Base-by-base conservation (phyloP, 2,888 invertebrate genomes). In the Ellobium chinense region DNA sequence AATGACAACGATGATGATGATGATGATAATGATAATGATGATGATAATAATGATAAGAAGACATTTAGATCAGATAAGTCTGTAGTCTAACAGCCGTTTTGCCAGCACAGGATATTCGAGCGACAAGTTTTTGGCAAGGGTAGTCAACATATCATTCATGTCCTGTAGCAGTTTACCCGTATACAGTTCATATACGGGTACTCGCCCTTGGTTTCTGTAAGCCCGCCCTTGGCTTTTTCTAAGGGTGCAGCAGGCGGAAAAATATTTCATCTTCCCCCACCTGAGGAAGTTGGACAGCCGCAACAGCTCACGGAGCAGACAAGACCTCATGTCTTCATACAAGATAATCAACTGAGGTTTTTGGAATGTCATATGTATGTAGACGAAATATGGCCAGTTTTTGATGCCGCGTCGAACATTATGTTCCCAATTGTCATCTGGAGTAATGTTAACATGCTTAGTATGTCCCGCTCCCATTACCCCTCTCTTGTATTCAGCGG, bases 401-500 rank as follows among this genome's bases (percentile, higher is more conserved):
- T 7, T 12, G 18, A 46, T 46, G 9, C 18, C 18, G 46, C 18
- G 9, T 46, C 9, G 46, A 18, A 46, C 46, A 46, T 46, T 12
- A 46, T 46, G 7, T 46, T 12, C 7, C 46, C 46, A 46, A n/a
- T n/a, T n/a, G n/a, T n/a, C n/a, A n/a, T n/a, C n/a, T n/a, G n/a
- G n/a, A n/a, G n/a, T n/a, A n/a, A n/a, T n/a, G n/a, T n/a, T n/a
- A n/a, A n/a, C n/a, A n/a, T n/a, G n/a, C n/a, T n/a, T n/a, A n/a
- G n/a, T n/a, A n/a, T n/a, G n/a, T n/a, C n/a, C n/a, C n/a, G n/a
- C n/a, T n/a, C n/a, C n/a, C n/a, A n/a, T n/a, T n/a, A n/a, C n/a
- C n/a, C n/a, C n/a, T 63, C 63, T 63, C 21, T 63, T 63, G 31
- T 63, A 63, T 14, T 63, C 63, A 63, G 63, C 63, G 14, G 34